A percentile compares a stretch with the other conserved stretches of the same genome.
Evolutionary conservation across 2,888 invertebrate species (phyloP).

Genomic region (Craniophora ligustri): DNA sequence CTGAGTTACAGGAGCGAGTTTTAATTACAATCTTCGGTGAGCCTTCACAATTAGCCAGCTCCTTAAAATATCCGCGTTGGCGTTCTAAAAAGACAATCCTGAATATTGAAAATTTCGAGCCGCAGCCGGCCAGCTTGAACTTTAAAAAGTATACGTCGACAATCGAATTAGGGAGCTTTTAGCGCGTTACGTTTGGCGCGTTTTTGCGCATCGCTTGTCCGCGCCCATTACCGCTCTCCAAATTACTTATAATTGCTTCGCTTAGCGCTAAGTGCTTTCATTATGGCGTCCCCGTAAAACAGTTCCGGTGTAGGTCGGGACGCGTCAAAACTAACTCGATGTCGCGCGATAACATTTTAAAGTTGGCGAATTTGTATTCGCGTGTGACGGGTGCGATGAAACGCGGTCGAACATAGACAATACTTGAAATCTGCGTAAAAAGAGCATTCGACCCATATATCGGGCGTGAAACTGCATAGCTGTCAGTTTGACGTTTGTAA

Average conservation of each 20-base stretch:
- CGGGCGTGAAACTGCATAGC: conserved; percentile 76
- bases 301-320: conserved; percentile 72
- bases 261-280: conserved; percentile 88
- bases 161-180: conserved; percentile 88
- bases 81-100: conserved; percentile 33
- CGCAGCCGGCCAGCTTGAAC: conserved; percentile 65
- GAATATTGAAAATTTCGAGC: conserved; percentile 56
- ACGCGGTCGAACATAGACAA: conserved; percentile 64
- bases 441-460: conserved; percentile 80
- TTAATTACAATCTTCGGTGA: conserved; percentile 78
- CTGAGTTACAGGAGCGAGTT: conserved; percentile 73
- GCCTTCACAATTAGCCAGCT: conserved; percentile 70
- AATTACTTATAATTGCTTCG: conserved; percentile 89
- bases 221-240: conserved; percentile 85
- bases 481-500: conserved; percentile 84
- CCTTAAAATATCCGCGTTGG: conserved; percentile 55
- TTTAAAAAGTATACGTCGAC: conserved; percentile 82
- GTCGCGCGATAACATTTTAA: conserved; percentile 66
- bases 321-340: conserved; percentile 72
- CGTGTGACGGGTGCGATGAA: conserved; percentile 38
- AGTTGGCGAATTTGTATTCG: conserved; percentile 43
- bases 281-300: conserved; percentile 77
- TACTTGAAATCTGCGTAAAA: conserved; percentile 76
- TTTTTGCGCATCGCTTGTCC: conserved; percentile 87
- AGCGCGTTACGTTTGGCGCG: conserved; percentile 85